A percentile compares a stretch with the other conserved stretches of the same genome.
phyloP scores from a whole-genome alignment of 2,797 vertebrate species.

The Nasua narica region DNA sequence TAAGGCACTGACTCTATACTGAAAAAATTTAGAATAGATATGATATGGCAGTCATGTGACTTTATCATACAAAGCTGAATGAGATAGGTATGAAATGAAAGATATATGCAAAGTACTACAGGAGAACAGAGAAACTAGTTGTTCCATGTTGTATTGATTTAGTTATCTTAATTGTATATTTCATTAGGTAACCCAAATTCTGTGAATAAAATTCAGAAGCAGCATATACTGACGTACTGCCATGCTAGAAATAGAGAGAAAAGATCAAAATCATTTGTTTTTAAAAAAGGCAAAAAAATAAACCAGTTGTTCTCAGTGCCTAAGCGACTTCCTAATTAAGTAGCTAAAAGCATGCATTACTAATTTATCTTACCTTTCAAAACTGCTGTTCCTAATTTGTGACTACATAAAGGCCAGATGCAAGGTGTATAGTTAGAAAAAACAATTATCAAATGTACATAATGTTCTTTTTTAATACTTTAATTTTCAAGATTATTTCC shows the following conservation, averaged over 20 bases:
- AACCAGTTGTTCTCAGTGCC: not conserved
- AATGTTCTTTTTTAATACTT: conserved; percentile 35
- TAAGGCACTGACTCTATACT: not conserved
- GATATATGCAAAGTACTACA: not conserved
- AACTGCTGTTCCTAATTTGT: conserved; percentile 15
- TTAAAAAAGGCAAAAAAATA: not conserved
- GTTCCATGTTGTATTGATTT: not conserved
- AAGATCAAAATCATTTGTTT: not conserved
- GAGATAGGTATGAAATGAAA: conserved; percentile 46
- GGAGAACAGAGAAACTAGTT: not conserved
- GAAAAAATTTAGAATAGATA: not conserved
- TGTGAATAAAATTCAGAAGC: conserved; percentile 35
- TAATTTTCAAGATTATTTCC: conserved; percentile 33
- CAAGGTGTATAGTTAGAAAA: conserved; percentile 22
- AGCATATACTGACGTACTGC: not conserved
- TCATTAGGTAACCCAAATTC: conserved; percentile 4
- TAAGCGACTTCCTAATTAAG: conserved; percentile 17
- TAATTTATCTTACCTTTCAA: conserved; percentile 47
- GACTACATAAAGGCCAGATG: conserved; percentile 38
- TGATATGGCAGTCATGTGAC: not conserved
- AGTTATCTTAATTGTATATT: not conserved
- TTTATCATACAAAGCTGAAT: not conserved
- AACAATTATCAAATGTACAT: not conserved
- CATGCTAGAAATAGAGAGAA: conserved; percentile 25
- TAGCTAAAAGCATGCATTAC: not conserved